A percentile compares a stretch with the other conserved stretches of the same genome.
These are phyloP conservation scores for Struthidea cinerea DNA, from an alignment of 2,113 vertebrate species.

Conservation along the genomic window DNA sequence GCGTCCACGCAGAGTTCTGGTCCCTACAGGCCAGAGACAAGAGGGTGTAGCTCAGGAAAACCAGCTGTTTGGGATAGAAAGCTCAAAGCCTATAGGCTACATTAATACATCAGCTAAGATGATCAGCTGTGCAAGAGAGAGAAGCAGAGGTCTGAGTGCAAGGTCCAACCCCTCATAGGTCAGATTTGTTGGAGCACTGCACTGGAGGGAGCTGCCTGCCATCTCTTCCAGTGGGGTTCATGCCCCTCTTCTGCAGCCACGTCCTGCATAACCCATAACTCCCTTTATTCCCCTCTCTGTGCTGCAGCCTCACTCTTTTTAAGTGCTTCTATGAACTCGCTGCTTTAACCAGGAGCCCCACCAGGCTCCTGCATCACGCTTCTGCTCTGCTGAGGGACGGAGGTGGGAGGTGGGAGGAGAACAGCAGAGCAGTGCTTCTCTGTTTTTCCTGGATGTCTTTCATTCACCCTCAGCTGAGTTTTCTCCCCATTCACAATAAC, in stretches of 20 bases:
- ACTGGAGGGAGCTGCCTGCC: background rate
- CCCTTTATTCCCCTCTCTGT: background rate
- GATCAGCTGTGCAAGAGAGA: background rate
- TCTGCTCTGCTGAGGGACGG: background rate
- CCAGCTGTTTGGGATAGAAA: background rate
- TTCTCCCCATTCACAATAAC: background rate
- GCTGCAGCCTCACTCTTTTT: background rate
- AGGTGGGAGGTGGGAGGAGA: background rate
- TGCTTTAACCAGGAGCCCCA: background rate
- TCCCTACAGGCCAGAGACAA: background rate
- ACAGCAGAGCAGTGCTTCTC: background rate
- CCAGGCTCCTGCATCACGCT: background rate
- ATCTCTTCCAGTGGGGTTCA: background rate
- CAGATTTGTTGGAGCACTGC: background rate
- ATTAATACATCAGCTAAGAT: background rate
- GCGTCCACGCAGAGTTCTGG: background rate
- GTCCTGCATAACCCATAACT: background rate
- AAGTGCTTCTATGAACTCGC: background rate
- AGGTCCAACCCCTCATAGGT: background rate
- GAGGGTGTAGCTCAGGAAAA: background rate
- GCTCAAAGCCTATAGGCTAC: background rate
- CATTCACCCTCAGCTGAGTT: background rate
- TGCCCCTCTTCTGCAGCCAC: background rate
- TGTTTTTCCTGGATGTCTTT: slow-evolving; percentile 54
- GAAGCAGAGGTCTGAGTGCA: background rate